Base-by-base conservation (phyloP, 2,888 invertebrate species). In the Ashinkailepas kermadecensis region DNA sequence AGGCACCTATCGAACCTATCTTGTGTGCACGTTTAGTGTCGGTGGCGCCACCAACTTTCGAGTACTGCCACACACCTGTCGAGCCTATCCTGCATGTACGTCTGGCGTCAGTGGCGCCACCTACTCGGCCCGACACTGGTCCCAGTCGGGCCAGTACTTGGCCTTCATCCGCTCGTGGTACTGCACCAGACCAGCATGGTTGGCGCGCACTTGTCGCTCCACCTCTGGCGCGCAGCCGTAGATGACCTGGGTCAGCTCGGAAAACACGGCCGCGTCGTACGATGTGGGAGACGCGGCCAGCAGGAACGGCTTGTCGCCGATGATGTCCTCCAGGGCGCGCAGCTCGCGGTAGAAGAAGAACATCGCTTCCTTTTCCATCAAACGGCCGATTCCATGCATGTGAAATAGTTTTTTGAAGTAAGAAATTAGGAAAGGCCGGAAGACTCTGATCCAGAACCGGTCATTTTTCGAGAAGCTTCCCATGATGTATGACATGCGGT, bases 181-280 rank as follows among this genome's bases (percentile, higher is more conserved):
- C 6, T 83, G 84, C 2, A 85, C 84, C 13, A 88, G 83, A 82
- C 87, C 87, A 1, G 82, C 82, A 58, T 86, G 84, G 59, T 87
- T 85, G 59, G 11, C 21, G 4, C 85, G 87, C 87, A 85, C 56
- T 85, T 84, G 78, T 83, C 78, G 85, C 82, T 84, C 85, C 12
- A 86, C 86, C 12, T 85, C 85, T 12, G 83, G 84, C 6, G 86
- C 86, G 18, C 84, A 81, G 74, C 84, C 85, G 85, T 86, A 88
- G 57, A 86, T 82, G 2, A 87, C 84, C 85, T 87, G 87, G 39
- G 86, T 85, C 78, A 88, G 81, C 84, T 86, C 85, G 9, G 87
- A 88, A 86, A 88, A 88, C 74, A 88, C 83, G 6, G 87, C 85
- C 85, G 87, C 87, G 83, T 88, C 88, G 9, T 86, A 84, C 82